Evolutionary conservation across 2,113 vertebrate genomes (phyloP).

Genomic region (Propithecus coquereli): DNA sequence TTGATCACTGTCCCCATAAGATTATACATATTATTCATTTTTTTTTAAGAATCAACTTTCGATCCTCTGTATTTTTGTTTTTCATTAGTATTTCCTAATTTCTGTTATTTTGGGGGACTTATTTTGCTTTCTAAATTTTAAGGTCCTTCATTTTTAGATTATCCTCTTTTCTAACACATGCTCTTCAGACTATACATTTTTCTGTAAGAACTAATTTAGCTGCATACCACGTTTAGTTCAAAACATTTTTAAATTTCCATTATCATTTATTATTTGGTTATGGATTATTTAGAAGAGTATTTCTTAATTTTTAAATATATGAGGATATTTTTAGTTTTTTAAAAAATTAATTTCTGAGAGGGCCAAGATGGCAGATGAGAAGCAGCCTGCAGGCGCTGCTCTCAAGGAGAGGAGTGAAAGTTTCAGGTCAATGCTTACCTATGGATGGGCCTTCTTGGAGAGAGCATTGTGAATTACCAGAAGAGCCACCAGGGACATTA

Average conservation of each 20-base stretch:
- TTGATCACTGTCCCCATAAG: not conserved
- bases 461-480: too few relatives aligned
- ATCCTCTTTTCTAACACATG: not conserved
- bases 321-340: not conserved
- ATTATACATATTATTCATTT: not conserved
- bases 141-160: not conserved
- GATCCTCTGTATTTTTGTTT: not conserved
- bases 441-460: too few relatives aligned
- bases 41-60: not conserved
- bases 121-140: not conserved
- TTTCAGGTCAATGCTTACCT: too few relatives aligned
- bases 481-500: too few relatives aligned
- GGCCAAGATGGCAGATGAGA: too few relatives aligned
- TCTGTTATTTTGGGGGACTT: not conserved
- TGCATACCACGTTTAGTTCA: not conserved
- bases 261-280: not conserved
- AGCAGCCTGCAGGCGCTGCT: too few relatives aligned
- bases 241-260: not conserved
- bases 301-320: not conserved
- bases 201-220: not conserved
- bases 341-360: not conserved
- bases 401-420: too few relatives aligned
- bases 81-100: not conserved
- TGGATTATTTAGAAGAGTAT: not conserved
- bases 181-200: not conserved